Conservation (phyloP, 2,113 vertebrate species). For the Sylvilagus bachmani region DNA sequence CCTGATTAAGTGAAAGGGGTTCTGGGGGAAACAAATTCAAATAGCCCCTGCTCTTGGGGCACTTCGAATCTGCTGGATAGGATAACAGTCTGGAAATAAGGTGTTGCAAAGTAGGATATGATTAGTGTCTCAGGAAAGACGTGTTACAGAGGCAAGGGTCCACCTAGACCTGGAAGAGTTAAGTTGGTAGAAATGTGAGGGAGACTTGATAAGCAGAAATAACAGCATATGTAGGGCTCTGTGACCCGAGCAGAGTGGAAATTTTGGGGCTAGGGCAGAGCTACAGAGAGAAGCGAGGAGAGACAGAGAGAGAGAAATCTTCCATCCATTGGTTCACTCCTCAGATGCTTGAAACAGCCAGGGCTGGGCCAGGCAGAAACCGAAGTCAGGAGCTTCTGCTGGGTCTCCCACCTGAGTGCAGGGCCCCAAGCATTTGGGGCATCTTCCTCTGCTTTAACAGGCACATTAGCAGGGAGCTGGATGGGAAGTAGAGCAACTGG, state of each 20-base stretch:
- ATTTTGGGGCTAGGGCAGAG: not conserved
- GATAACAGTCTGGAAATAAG: not conserved
- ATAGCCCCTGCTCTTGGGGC: not conserved
- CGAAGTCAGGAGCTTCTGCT: too few species aligned
- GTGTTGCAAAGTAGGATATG: not conserved
- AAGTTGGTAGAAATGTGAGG: not conserved
- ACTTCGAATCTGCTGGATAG: not conserved
- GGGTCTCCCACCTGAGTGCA: too few species aligned
- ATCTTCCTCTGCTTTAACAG: too few species aligned
- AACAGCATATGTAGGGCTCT: not conserved
- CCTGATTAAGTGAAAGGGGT: not conserved
- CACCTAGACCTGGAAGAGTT: not conserved
- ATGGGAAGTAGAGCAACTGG: too few species aligned
- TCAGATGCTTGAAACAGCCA: too few species aligned
- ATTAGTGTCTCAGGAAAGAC: not conserved
- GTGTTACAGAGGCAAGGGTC: not conserved
- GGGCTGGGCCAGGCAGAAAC: too few species aligned
- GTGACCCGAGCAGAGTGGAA: not conserved
- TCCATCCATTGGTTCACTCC: too few species aligned
- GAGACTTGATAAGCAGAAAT: not conserved
- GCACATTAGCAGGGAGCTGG: too few species aligned
- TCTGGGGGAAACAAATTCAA: slow-evolving; percentile 13
- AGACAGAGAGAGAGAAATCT: too few species aligned
- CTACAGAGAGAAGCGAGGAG: too few species aligned
- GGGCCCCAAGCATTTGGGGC: too few species aligned